These are phyloP conservation scores for Morpho deidamia DNA, from an alignment of 2,888 invertebrate species.

Conservation along the genomic window DNA sequence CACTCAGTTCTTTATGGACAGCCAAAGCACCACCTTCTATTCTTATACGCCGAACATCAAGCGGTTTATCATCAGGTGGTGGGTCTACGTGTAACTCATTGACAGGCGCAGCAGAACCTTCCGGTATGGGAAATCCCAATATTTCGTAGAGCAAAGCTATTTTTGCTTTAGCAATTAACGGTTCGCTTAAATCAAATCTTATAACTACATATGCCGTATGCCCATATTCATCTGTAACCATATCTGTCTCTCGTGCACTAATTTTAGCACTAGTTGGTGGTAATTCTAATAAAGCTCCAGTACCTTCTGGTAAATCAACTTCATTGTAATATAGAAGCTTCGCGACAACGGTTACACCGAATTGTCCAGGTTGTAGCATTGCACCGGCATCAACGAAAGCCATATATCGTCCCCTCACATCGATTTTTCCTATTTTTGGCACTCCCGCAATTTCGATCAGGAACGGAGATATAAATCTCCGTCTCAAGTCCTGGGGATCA, in stretches of 20 bases:
- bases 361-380: slow-evolving; percentile 52
- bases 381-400: slow-evolving; percentile 52
- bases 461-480: slow-evolving; percentile 43
- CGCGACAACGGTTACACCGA: slow-evolving; percentile 45
- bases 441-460: slow-evolving; percentile 63
- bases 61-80: slow-evolving; percentile 37
- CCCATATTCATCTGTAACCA: slow-evolving; percentile 44
- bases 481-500: slow-evolving; percentile 37
- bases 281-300: slow-evolving; percentile 47
- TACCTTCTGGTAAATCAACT: slow-evolving; percentile 37
- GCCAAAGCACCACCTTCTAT: slow-evolving; percentile 59
- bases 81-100: slow-evolving; percentile 39
- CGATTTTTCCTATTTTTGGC: slow-evolving; percentile 53
- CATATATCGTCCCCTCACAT: slow-evolving; percentile 57
- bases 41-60: slow-evolving; percentile 52
- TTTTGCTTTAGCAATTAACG: slow-evolving; percentile 48
- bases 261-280: slow-evolving; percentile 57
- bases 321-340: slow-evolving; percentile 48
- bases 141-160: slow-evolving; percentile 42
- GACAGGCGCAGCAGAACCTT: slow-evolving; percentile 33
- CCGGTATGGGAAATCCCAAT: slow-evolving; percentile 44
- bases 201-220: slow-evolving; percentile 49
- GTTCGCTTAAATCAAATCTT: slow-evolving; percentile 53
- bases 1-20: slow-evolving; percentile 61
- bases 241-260: slow-evolving; percentile 44